phyloP scores from a whole-genome alignment of 1,140 invertebrate genomes.

The Bursaphelenchus mucronatus region DNA sequence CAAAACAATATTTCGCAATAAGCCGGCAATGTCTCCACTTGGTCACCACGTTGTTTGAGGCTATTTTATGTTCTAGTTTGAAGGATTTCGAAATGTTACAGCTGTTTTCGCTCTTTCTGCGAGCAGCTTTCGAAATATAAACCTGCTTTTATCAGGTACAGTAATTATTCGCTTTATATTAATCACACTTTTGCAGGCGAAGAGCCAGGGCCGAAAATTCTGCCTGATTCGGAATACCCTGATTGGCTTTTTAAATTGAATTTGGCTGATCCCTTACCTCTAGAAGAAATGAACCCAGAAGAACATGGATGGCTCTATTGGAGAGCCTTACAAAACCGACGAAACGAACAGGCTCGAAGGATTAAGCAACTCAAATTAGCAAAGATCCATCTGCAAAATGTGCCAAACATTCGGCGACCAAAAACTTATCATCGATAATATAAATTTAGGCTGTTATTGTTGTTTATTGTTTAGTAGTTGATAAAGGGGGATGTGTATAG shows the following conservation, averaged over 20 bases:
- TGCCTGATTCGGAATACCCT: constrained; percentile 33
- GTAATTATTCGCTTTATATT: too few relatives aligned
- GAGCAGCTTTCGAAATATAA: too few relatives aligned
- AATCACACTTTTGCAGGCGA: constrained; percentile 22
- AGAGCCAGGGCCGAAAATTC: constrained; percentile 30
- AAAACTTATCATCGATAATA: not conserved
- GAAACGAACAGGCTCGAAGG: constrained; percentile 20
- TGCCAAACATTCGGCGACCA: not conserved
- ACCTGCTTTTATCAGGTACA: too few relatives aligned
- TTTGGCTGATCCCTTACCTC: constrained; percentile 18
- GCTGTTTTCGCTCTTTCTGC: not conserved
- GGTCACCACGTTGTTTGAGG: too few relatives aligned
- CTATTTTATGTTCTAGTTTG: too few relatives aligned
- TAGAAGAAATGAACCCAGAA: constrained; percentile 41
- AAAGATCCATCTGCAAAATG: constrained; percentile 20
- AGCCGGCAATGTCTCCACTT: too few relatives aligned
- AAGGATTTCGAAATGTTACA: not conserved
- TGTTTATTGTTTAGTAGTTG: too few relatives aligned
- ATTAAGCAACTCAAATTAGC: constrained; percentile 21
- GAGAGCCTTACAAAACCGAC: constrained; percentile 26
- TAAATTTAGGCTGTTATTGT: too few relatives aligned
- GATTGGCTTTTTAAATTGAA: constrained; percentile 36
- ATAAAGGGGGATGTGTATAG: too few relatives aligned
- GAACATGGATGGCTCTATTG: constrained; percentile 36
- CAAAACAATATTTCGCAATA: too few relatives aligned